Base-by-base conservation (phyloP, 2,888 invertebrate genomes). In the Lissocephala sabroskyi region DNA sequence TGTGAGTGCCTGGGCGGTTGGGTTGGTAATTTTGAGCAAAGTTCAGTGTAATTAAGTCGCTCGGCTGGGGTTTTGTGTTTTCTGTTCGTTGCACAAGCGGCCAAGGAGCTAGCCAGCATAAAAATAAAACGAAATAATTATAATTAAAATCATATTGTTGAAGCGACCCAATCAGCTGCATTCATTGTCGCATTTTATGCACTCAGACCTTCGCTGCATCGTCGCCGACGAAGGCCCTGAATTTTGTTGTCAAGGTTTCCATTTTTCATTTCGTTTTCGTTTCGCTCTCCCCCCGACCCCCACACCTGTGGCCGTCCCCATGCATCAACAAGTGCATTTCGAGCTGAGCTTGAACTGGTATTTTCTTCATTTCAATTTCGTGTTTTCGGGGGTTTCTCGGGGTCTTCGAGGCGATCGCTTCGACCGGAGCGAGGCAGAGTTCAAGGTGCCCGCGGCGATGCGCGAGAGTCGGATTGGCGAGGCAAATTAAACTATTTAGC, bases 271-370 rank as follows among this genome's bases (percentile, higher is more conserved):
- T 23, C 7, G 3, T 23, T 23, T 23, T 23, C 7, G 7, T 37
- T 32, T 9, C 28, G 26, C 46, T 46, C 26, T 47, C 56, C 46
- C 42, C 57, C 40, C n/a, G n/a, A n/a, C n/a, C n/a, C n/a, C n/a
- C n/a, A n/a, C n/a, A n/a, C n/a, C n/a, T n/a, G n/a, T n/a, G n/a
- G n/a, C n/a, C n/a, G n/a, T n/a, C n/a, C n/a, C n/a, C n/a, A n/a
- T n/a, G n/a, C n/a, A n/a, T n/a, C n/a, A n/a, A n/a, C n/a, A n/a
- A 42, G 45, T 71, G 73, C 71, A 71, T 70, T 71, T 71, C 63
- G 66, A 68, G 47, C 57, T 49, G 56, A 68, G 71, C 68, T 68
- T 70, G 71, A 70, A 68, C 73, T 71, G 70, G 56, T 65, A 67
- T 65, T 66, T 64, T 61, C 45, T 18, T 43, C 13, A 33, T 43